Evolutionary conservation across 1,140 invertebrate genomes (phyloP).

Genomic region (Bombus picipes): DNA sequence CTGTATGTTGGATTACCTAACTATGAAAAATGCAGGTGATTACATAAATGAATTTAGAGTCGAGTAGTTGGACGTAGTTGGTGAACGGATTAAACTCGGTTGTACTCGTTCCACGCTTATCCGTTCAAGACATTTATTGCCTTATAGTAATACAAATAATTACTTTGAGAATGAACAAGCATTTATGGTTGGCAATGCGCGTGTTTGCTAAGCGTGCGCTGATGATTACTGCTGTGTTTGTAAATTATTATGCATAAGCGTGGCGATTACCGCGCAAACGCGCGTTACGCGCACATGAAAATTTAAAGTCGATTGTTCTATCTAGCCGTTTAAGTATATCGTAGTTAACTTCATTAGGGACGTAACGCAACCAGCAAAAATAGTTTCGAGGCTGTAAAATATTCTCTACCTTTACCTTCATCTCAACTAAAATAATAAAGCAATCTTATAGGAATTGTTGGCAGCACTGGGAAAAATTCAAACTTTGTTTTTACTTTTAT

Average conservation of each 20-base stretch:
- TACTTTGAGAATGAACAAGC: background rate
- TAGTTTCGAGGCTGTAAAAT: background rate
- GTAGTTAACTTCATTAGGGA: background rate
- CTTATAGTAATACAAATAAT: background rate
- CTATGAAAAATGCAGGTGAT: background rate
- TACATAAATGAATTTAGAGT: background rate
- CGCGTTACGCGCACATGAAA: too few species aligned
- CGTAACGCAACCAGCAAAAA: background rate
- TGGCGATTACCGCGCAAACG: background rate
- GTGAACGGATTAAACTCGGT: background rate
- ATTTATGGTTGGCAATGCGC: background rate
- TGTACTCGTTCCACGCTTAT: background rate
- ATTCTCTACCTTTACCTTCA: background rate
- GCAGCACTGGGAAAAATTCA: background rate
- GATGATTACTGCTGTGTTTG: background rate
- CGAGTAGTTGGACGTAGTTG: background rate
- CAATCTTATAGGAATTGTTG: background rate
- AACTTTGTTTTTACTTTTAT: background rate
- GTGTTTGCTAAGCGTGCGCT: background rate
- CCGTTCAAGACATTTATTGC: background rate
- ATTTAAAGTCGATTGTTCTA: background rate
- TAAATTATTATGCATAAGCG: slow-evolving; percentile 3
- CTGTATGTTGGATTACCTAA: background rate
- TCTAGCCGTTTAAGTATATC: background rate
- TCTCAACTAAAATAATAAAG: background rate